phyloP scores from a whole-genome alignment of 2,797 vertebrate genomes.

The Lithobates sylvaticus region DNA sequence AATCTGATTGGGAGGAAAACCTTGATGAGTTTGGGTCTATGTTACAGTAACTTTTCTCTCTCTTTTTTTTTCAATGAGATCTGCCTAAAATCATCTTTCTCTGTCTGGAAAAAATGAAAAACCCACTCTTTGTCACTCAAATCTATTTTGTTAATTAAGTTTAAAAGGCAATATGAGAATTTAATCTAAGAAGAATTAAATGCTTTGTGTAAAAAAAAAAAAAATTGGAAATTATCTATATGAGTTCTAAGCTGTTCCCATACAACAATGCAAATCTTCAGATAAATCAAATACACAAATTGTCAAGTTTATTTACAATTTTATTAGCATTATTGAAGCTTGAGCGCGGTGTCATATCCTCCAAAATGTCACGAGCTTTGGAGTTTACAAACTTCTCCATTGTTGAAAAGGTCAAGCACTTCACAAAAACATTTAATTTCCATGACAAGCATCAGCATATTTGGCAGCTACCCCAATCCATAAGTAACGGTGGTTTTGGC shows the following conservation, averaged over 20 bases:
- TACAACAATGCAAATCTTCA: constrained; percentile 39
- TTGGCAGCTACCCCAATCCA: constrained; percentile 19
- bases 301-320: constrained; percentile 39
- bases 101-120: neutral
- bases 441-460: constrained; percentile 43
- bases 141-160: neutral
- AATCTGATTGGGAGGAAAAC: too few relatives aligned
- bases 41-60: too few relatives aligned
- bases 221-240: constrained; percentile 12
- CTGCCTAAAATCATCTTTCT: neutral
- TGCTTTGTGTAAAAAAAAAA: neutral
- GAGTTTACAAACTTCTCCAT: constrained; percentile 42
- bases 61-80: too few relatives aligned
- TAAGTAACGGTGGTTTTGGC: constrained; percentile 41
- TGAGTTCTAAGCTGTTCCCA: constrained; percentile 20
- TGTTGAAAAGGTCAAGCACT: constrained; percentile 56
- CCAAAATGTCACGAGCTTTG: constrained; percentile 45
- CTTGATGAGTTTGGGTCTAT: too few relatives aligned
- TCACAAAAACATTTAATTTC: constrained; percentile 44
- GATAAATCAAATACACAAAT: constrained; percentile 45
- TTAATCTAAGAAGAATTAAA: constrained; percentile 1
- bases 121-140: neutral
- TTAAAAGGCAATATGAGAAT: constrained; percentile 4
- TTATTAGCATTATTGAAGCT: constrained; percentile 42
- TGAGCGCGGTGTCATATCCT: constrained; percentile 38